phyloP scores from a whole-genome alignment of 2,888 invertebrate genomes.

The Xestia c-nigrum region DNA sequence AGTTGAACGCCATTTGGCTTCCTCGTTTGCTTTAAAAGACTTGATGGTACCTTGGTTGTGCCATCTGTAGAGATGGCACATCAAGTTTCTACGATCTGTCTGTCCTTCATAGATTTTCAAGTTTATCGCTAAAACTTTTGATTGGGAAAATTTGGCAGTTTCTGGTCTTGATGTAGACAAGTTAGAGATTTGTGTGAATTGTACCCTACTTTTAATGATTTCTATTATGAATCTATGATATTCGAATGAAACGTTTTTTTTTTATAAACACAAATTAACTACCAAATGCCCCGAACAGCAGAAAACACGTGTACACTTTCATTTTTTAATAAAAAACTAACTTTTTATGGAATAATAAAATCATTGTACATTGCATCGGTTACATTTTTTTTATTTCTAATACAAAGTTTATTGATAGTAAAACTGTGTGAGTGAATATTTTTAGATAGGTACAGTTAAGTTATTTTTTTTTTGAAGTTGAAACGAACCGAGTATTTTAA shows the following conservation, averaged over 20 bases:
- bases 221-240: too few relatives aligned
- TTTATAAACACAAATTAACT: slow-evolving; percentile 13
- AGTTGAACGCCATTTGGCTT: background rate
- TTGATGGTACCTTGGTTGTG: background rate
- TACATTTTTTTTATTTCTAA: background rate
- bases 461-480: background rate
- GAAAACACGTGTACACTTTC: slow-evolving; percentile 7
- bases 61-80: too few relatives aligned
- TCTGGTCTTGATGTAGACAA: too few relatives aligned
- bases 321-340: slow-evolving; percentile 21
- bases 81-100: too few relatives aligned
- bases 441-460: background rate
- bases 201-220: too few relatives aligned
- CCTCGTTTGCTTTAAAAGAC: background rate
- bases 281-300: slow-evolving; percentile 30
- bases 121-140: too few relatives aligned
- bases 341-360: slow-evolving; percentile 13
- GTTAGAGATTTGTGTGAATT: background rate
- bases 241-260: background rate
- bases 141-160: too few relatives aligned
- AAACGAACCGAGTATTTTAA: background rate
- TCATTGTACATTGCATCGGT: background rate
- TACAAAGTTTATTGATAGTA: slow-evolving; percentile 21
- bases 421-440: slow-evolving; percentile 7
- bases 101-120: too few relatives aligned